phyloP scores from a whole-genome alignment of 2,113 vertebrate species.

The Diadophis punctatus region DNA sequence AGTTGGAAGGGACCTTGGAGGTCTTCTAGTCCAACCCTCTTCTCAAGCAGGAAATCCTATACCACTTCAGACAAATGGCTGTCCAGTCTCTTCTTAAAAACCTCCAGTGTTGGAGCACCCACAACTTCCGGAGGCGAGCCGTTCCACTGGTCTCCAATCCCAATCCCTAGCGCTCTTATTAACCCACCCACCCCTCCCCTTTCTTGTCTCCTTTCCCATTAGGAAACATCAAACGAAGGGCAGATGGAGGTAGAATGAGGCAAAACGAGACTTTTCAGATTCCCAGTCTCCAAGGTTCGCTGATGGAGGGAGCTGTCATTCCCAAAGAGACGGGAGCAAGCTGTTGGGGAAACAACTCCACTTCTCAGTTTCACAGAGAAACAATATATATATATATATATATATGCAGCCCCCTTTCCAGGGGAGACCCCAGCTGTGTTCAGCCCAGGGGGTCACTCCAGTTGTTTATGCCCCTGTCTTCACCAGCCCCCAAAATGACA shows the following conservation, averaged over 20 bases:
- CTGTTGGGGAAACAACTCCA: neutral
- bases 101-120: no score
- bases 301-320: neutral
- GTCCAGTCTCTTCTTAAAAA: no score
- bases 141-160: neutral
- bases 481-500: conserved; percentile 15
- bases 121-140: no score
- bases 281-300: neutral
- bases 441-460: conserved; percentile 23
- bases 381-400: neutral
- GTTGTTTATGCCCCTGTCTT: conserved; percentile 53
- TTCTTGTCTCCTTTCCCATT: neutral
- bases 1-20: no score
- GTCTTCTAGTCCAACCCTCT: no score
- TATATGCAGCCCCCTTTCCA: conserved; percentile 4
- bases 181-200: neutral
- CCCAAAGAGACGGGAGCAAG: neutral
- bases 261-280: neutral
- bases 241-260: neutral
- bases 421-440: conserved; percentile 42
- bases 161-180: neutral
- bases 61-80: no score
- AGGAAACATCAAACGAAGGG: neutral
- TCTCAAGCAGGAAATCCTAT: no score
- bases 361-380: conserved; percentile 22